Evolutionary conservation across 2,888 invertebrate species (phyloP).

Genomic region (Luperina testacea): DNA sequence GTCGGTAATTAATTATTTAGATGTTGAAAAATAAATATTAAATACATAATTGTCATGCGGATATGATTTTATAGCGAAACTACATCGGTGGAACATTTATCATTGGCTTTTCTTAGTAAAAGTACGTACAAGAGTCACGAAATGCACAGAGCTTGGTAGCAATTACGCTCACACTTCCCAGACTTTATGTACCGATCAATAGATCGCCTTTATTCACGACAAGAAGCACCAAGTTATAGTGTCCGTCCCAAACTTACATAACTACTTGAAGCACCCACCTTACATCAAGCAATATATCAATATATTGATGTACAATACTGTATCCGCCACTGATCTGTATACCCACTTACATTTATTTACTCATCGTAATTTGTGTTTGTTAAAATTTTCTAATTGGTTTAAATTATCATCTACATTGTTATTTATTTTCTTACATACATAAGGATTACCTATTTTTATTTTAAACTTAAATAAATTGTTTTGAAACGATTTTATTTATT

Average conservation of each 20-base stretch:
- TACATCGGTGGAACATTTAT: slow-evolving; percentile 73
- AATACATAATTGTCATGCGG: slow-evolving; percentile 47
- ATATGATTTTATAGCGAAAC: slow-evolving; percentile 54
- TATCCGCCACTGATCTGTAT: slow-evolving; percentile 64
- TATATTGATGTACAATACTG: slow-evolving; percentile 66
- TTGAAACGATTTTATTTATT: slow-evolving; percentile 65
- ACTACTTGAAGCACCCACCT: slow-evolving; percentile 87
- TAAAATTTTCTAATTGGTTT: slow-evolving; percentile 64
- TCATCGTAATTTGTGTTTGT: slow-evolving; percentile 65
- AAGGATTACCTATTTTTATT: slow-evolving; percentile 64
- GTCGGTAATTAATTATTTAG: slow-evolving; percentile 54
- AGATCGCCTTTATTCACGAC: slow-evolving; percentile 83
- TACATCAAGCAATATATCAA: slow-evolving; percentile 75
- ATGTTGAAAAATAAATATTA: slow-evolving; percentile 35
- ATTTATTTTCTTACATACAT: slow-evolving; percentile 65
- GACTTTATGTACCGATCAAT: slow-evolving; percentile 84
- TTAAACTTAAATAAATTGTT: slow-evolving; percentile 72
- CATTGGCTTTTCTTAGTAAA: slow-evolving; percentile 85
- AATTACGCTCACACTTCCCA: slow-evolving; percentile 90
- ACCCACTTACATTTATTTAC: slow-evolving; percentile 65
- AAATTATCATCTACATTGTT: slow-evolving; percentile 61
- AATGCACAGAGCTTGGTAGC: slow-evolving; percentile 88
- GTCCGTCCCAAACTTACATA: slow-evolving; percentile 77
- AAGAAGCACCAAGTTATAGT: slow-evolving; percentile 82
- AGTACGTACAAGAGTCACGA: slow-evolving; percentile 83